Base-by-base conservation (phyloP, 2,888 invertebrate species). In the Aporophyla lueneburgensis region DNA sequence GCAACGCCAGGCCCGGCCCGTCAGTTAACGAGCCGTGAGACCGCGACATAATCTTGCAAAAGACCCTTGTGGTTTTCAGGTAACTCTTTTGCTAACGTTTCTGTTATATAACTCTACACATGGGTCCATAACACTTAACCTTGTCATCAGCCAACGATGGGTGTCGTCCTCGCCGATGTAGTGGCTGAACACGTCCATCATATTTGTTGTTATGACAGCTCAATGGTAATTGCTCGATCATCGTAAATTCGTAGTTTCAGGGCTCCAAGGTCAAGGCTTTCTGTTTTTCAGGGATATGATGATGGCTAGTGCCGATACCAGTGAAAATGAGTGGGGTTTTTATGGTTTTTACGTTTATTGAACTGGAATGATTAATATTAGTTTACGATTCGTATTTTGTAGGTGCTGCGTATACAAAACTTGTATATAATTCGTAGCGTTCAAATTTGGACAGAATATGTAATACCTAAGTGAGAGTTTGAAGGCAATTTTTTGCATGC, bases 181-280 rank as follows among this genome's bases (percentile, higher is more conserved):
- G 58, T 27, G 61, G 71, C 46, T 40, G 66, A 56, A 74, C 63
- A 24, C 46, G 53, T 73, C 71, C 62, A 78, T 81, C 76, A 85
- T 59, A 70, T 43, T 21, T 49, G 73, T 76, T 76, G 78, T 81
- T 75, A 54, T 87, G 87, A 87, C 87, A 75, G 33, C 40, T 87
- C 87, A 85, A 87, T 78, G 79, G 59, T 82, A 73, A 85, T 87
- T 63, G 72, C 54, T 67, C 74, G 67, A 74, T 72, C 68, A 59
- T 74, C 27, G 58, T 65, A 65, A 77, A 65, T 24, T 62, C 51
- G 14, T 63, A 43, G 58, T 71, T 19, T 63, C 27, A 77, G 73
- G 54, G 33, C 49, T 63, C 12, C 86, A 85, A 85, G 83, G 78
- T 56, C 62, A 63, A 69, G 78, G 58, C 21, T 7, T 2, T 5